These are phyloP conservation scores for Megaceryle alcyon DNA, from an alignment of 2,797 vertebrate genomes.

Conservation along the genomic window DNA sequence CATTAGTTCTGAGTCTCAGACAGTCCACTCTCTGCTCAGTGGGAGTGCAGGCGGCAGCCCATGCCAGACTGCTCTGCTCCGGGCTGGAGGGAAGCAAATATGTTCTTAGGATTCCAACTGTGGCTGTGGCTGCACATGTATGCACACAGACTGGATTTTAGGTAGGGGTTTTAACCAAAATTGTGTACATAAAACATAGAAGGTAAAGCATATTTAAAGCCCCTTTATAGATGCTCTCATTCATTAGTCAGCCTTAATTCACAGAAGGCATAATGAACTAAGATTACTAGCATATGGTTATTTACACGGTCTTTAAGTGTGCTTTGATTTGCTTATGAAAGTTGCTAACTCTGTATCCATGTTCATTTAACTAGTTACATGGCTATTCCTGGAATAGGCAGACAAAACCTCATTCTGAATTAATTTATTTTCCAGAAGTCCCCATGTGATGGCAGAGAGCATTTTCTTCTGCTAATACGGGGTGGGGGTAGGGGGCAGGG, in stretches of 20 bases:
- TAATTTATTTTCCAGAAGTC: background rate
- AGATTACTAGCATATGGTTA: background rate
- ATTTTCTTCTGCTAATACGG: background rate
- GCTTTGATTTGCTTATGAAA: background rate
- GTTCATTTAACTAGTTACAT: background rate
- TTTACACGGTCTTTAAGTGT: background rate
- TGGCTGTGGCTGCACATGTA: background rate
- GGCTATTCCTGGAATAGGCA: background rate
- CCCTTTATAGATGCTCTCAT: background rate
- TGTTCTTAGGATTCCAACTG: background rate
- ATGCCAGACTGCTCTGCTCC: fast-evolving
- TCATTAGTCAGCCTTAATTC: background rate
- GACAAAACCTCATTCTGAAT: background rate
- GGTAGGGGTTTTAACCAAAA: background rate
- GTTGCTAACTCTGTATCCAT: background rate
- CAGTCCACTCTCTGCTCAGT: background rate
- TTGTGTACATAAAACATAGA: background rate
- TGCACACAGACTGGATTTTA: background rate
- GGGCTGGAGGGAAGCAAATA: background rate
- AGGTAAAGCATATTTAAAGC: background rate
- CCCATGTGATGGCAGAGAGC: background rate
- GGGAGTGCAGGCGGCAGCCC: background rate
- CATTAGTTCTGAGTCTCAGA: background rate
- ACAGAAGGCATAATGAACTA: background rate
- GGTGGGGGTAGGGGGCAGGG: too few relatives aligned